A percentile compares a stretch with the other conserved stretches of the same genome.
Conservation (phyloP, 2,888 invertebrate species). For the Cephus nigrinus region DNA sequence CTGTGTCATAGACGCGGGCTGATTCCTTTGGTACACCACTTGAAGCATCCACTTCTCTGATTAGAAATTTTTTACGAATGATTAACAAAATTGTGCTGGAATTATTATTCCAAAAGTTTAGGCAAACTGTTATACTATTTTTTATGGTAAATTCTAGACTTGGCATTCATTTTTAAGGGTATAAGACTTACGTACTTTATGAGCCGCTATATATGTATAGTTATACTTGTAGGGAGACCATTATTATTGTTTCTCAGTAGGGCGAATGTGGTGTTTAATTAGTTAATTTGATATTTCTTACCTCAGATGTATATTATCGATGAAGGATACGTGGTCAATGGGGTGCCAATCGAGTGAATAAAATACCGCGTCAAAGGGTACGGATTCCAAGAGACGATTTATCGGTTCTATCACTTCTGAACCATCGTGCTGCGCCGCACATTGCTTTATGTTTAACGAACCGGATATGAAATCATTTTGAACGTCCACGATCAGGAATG, state of each 20-base stretch:
- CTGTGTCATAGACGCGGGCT: conserved; percentile 88
- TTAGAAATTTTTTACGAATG: not conserved
- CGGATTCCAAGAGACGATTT: conserved; percentile 83
- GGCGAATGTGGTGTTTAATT: not conserved
- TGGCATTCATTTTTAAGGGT: not conserved
- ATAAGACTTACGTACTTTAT: not conserved
- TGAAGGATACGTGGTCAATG: conserved; percentile 93
- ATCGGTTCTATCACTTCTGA: conserved; percentile 92
- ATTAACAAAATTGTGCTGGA: not conserved
- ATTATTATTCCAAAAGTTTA: not conserved
- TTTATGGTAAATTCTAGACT: not conserved
- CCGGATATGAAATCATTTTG: conserved; percentile 99
- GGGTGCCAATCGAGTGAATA: conserved; percentile 99
- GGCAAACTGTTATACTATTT: not conserved
- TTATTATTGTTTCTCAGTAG: not conserved
- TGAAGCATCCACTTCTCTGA: conserved; percentile 57
- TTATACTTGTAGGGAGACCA: not conserved
- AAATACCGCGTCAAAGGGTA: conserved; percentile 88
- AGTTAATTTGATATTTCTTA: conserved; percentile 26
- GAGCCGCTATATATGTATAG: not conserved
- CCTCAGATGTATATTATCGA: conserved; percentile 83
- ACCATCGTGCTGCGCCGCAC: conserved; percentile 92
- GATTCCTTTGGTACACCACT: conserved; percentile 69
- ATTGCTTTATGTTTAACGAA: conserved; percentile 91
- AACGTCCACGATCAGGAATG: conserved; percentile 93